A percentile compares a stretch with the other conserved stretches of the same genome.
Evolutionary conservation across 2,888 invertebrate species (phyloP).

Genomic region (Idaea dimidiata): DNA sequence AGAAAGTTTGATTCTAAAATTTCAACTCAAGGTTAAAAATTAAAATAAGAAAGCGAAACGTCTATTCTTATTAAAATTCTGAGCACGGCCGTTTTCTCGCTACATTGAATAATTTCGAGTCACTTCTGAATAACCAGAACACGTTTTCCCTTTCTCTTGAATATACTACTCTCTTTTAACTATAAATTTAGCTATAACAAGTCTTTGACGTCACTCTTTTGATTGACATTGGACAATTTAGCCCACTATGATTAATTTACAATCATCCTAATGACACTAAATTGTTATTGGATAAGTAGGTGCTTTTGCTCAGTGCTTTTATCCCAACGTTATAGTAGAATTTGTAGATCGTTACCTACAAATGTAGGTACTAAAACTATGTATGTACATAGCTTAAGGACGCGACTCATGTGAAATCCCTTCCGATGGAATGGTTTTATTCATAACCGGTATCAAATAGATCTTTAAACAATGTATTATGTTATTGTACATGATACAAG

Average conservation of each 20-base stretch:
- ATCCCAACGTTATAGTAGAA: too few species aligned
- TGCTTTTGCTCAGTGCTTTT: too few species aligned
- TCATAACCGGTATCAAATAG: too few species aligned
- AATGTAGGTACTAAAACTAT: too few species aligned
- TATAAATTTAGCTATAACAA: background rate
- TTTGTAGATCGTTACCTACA: too few species aligned
- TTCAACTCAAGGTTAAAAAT: slow-evolving; percentile 11
- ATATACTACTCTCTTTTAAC: slow-evolving; percentile 16
- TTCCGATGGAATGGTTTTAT: too few species aligned
- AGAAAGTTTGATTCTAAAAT: background rate
- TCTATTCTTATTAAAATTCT: slow-evolving; percentile 50
- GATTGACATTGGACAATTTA: background rate
- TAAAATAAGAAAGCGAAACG: slow-evolving; percentile 42
- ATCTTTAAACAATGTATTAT: too few species aligned
- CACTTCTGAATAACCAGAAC: slow-evolving; percentile 48
- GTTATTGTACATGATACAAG: too few species aligned
- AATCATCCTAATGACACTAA: too few species aligned
- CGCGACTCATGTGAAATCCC: too few species aligned
- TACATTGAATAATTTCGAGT: slow-evolving; percentile 56
- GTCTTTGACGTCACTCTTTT: background rate
- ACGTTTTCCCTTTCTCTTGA: slow-evolving; percentile 43
- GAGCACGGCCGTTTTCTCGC: slow-evolving; percentile 44
- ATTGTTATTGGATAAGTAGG: too few species aligned
- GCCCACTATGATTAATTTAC: background rate
- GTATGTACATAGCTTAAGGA: too few species aligned